Conservation (phyloP, 1,140 invertebrate genomes). For the Cataglyphis hispanica region DNA sequence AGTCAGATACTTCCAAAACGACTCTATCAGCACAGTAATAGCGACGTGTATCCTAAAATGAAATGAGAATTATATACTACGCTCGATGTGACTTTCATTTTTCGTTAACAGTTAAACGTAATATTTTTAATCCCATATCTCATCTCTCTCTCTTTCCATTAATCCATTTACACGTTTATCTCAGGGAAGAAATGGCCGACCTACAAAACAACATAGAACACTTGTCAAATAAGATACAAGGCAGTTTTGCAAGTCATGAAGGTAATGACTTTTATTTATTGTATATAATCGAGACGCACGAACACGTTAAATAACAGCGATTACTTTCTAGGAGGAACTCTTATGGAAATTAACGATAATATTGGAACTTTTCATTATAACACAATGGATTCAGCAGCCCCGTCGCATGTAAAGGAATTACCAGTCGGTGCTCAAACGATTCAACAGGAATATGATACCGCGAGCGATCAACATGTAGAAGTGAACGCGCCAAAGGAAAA, state of each 20-base stretch:
- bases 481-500: neutral
- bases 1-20: constrained; percentile 81
- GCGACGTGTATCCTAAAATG: constrained; percentile 55
- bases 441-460: constrained; percentile 11
- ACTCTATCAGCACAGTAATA: constrained; percentile 85
- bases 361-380: constrained; percentile 42
- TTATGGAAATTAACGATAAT: constrained; percentile 39
- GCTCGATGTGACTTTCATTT: constrained; percentile 37
- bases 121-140: constrained; percentile 29
- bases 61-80: constrained; percentile 24
- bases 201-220: constrained; percentile 87
- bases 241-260: constrained; percentile 81
- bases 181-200: constrained; percentile 87
- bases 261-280: constrained; percentile 63
- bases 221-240: constrained; percentile 85
- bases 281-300: neutral
- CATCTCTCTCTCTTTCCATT: constrained; percentile 18
- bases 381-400: constrained; percentile 61
- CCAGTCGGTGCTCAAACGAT: neutral
- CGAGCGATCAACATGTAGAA: neutral
- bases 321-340: constrained; percentile 30
- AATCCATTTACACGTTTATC: constrained; percentile 65
- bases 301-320: neutral
- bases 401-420: constrained; percentile 24
- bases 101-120: constrained; percentile 7